Base-by-base conservation (phyloP, 2,113 vertebrate species). In the Ptychochromis oligacanthus region DNA sequence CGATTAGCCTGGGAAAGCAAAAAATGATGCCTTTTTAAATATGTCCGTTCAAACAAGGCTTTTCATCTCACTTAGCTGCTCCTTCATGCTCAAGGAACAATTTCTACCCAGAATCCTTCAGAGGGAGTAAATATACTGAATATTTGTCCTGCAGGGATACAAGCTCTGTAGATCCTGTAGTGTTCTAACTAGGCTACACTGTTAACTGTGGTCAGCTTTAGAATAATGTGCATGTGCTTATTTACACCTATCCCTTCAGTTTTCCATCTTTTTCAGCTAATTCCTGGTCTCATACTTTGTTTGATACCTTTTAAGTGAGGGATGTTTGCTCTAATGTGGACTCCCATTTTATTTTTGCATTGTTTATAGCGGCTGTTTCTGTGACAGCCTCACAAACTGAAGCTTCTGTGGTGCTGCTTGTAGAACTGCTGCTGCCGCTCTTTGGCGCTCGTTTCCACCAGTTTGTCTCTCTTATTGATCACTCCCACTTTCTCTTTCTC, bases 351-450 rank as follows among this genome's bases (percentile, higher is more conserved):
- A 52, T 52, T 49, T 52, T 13, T 31, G 65, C 24, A 70, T 18
- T 24, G 72, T 70, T 76, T 55, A 18, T 2, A 34, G 79, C 72
- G 34, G 56, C 12, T 2, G 17, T 0, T 15, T 74, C 60, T 62
- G 20, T 2, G 26, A 28, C 52, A 6, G 60, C 55, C 76, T 95
- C 91, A 96, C 94, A 96, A 88, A 84, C 97, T 98, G 89, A 98
- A 93, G 76, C 97, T 98, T 14, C 97, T 95, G 85, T 98, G 96
- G 88, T 98, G 97, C 82, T 95, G 94, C 74, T 95, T 95, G 80
- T 86, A 89, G 49, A 94, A 92, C 2, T 94, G 88, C 56, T 94
- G 93, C 64, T 95, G 93, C 1, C 91, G 93, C 52, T 88, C 88
- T 76, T 86, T 90, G 40, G 89, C 81, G 3, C 28, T 24, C 0